These are phyloP conservation scores for Troglohyphantes excavatus DNA, from an alignment of 2,888 invertebrate genomes.

Conservation along the genomic window DNA sequence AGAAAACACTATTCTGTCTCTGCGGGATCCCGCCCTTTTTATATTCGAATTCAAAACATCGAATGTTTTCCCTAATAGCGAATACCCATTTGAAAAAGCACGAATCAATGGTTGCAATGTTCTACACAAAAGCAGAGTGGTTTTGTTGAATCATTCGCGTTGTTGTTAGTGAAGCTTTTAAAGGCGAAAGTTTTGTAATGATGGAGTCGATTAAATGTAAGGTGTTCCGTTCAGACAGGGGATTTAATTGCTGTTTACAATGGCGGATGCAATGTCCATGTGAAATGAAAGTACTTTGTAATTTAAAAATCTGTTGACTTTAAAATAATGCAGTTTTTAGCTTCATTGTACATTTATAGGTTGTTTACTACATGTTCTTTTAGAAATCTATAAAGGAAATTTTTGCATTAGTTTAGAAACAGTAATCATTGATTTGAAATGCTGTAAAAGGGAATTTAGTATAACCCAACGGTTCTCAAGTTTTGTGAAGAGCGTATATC, in stretches of 20 bases:
- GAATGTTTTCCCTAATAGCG: constrained; percentile 25
- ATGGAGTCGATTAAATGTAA: too few species aligned
- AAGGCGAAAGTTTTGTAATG: not conserved
- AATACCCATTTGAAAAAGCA: constrained; percentile 43
- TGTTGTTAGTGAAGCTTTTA: not conserved
- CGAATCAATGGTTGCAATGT: not conserved
- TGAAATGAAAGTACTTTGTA: not conserved
- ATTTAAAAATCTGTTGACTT: constrained; percentile 4
- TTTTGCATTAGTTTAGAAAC: too few species aligned
- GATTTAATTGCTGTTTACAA: too few species aligned
- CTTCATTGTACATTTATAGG: too few species aligned
- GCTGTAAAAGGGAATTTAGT: too few species aligned
- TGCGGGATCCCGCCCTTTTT: constrained; percentile 2
- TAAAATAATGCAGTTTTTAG: not conserved
- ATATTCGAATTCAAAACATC: constrained; percentile 22
- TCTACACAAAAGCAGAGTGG: not conserved
- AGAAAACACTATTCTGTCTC: constrained; percentile 17
- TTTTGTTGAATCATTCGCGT: not conserved
- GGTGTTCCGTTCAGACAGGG: too few species aligned
- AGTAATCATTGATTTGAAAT: too few species aligned
- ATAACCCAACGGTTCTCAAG: too few species aligned
- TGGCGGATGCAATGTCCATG: not conserved
- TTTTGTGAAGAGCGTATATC: too few species aligned
- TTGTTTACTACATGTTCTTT: too few species aligned
- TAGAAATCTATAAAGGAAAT: too few species aligned